These are phyloP conservation scores for Patella pellucida DNA, from an alignment of 2,888 invertebrate species.

Conservation along the genomic window DNA sequence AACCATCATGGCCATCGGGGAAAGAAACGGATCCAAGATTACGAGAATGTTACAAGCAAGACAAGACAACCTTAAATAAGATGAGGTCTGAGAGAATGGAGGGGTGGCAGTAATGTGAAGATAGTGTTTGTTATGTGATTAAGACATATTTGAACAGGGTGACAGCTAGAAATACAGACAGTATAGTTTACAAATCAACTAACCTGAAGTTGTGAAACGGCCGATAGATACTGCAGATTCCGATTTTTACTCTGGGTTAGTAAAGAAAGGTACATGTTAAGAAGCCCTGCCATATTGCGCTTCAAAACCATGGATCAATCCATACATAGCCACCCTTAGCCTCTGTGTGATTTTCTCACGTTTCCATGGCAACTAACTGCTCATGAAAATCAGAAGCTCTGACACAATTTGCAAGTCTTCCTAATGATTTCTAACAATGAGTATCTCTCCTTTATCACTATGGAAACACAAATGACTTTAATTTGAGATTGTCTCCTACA, in stretches of 20 bases:
- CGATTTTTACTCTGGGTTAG: constrained; percentile 50
- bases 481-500: not conserved
- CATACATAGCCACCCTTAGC: constrained; percentile 22
- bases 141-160: too few species aligned
- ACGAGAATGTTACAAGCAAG: too few species aligned
- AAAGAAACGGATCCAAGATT: too few species aligned
- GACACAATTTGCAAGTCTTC: not conserved
- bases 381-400: constrained; percentile 26
- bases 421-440: constrained; percentile 7
- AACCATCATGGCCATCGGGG: too few species aligned
- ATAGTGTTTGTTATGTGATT: too few species aligned
- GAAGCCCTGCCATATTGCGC: constrained; percentile 46
- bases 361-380: constrained; percentile 48
- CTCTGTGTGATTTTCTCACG: constrained; percentile 49
- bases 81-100: too few species aligned
- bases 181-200: constrained; percentile 27
- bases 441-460: not conserved
- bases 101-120: too few species aligned
- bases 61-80: too few species aligned
- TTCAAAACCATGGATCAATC: constrained; percentile 16
- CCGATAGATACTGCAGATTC: constrained; percentile 37
- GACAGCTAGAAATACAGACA: too few species aligned
- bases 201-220: constrained; percentile 46
- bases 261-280: constrained; percentile 54
- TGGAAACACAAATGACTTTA: constrained; percentile 12